Evolutionary conservation across 2,113 vertebrate genomes (phyloP).

Genomic region (Trochalopteron elliotii): DNA sequence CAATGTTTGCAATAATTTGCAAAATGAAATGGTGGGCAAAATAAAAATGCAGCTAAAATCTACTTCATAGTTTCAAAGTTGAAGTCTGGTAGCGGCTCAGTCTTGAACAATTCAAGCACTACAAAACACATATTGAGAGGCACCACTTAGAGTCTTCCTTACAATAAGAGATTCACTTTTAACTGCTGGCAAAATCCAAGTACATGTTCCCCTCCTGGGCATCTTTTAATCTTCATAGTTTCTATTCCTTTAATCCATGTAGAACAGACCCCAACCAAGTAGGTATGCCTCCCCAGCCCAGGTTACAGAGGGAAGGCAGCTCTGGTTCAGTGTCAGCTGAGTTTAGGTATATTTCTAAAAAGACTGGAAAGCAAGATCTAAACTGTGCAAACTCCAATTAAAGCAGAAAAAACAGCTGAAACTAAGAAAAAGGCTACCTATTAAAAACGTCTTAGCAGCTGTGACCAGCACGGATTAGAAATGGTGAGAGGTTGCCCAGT

Average conservation of each 20-base stretch:
- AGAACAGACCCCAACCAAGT: neutral
- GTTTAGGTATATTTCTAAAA: neutral
- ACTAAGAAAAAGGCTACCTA: neutral
- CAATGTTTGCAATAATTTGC: neutral
- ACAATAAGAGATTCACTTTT: neutral
- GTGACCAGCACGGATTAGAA: neutral
- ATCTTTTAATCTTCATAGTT: neutral
- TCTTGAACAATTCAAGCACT: neutral
- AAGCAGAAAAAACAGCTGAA: neutral
- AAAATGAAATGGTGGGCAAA: neutral
- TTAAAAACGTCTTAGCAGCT: neutral
- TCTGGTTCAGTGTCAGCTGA: neutral
- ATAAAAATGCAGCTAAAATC: neutral
- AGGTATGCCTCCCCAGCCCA: neutral
- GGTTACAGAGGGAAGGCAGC: neutral
- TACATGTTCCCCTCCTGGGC: neutral
- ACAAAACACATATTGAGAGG: neutral
- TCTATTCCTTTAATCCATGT: neutral
- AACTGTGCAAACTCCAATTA: neutral
- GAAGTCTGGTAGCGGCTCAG: neutral
- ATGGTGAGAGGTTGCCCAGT: neutral
- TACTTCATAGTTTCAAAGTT: neutral
- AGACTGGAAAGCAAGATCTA: neutral
- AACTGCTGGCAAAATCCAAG: constrained; percentile 7
- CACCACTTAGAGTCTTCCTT: neutral